These are phyloP conservation scores for Bergia sp. DNA, from an alignment of 92 coral and sea anemone genomes.

Conservation along the genomic window DNA sequence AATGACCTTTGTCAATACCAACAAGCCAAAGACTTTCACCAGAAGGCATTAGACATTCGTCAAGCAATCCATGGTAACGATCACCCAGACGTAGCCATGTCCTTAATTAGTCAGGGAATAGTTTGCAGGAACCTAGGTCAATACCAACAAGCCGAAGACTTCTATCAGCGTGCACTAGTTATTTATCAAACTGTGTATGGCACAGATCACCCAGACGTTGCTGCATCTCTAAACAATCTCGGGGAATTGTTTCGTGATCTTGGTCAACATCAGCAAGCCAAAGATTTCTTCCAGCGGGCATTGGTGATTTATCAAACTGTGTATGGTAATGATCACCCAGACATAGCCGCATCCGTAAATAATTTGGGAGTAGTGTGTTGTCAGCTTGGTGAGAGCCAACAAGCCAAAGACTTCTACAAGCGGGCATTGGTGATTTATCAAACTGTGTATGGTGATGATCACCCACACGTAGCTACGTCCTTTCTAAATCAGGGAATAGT, in stretches of 20 bases:
- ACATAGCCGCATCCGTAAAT: not conserved
- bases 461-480: not conserved
- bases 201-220: not conserved
- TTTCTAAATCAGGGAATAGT: not conserved
- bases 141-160: not conserved
- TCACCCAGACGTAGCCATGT: not conserved
- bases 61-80: not conserved
- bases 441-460: not conserved
- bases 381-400: not conserved
- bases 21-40: not conserved
- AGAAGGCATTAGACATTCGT: not conserved
- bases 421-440: slow-evolving; percentile 9
- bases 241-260: not conserved
- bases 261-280: not conserved
- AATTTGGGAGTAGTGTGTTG: not conserved
- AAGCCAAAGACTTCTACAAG: not conserved
- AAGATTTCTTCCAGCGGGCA: not conserved
- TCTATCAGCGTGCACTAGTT: not conserved
- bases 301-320: not conserved
- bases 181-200: slow-evolving; percentile 3
- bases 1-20: not conserved
- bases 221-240: not conserved
- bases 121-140: not conserved
- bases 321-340: not conserved
- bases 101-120: not conserved